Conservation (phyloP, 2,797 vertebrate genomes). For the Podargus strigoides region DNA sequence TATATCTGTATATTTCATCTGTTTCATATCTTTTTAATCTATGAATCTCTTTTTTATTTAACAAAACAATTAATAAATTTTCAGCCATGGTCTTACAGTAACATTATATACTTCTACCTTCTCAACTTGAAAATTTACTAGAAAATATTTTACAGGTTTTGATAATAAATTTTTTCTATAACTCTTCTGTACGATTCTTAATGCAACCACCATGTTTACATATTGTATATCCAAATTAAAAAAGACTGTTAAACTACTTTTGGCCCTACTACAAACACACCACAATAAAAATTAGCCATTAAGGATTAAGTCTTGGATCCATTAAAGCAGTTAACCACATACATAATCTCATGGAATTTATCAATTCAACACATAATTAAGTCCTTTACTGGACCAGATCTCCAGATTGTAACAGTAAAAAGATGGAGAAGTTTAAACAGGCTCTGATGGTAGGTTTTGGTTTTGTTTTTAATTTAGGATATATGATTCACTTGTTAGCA, state of each 20-base stretch:
- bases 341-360: neutral
- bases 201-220: neutral
- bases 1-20: neutral
- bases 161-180: neutral
- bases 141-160: neutral
- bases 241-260: neutral
- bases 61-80: neutral
- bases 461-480: neutral
- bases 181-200: neutral
- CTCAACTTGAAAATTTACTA: neutral
- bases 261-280: neutral
- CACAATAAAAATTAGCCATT: neutral
- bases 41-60: neutral
- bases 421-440: neutral
- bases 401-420: neutral
- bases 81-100: neutral
- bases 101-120: neutral
- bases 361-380: neutral
- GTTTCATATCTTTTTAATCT: neutral
- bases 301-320: neutral
- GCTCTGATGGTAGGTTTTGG: fast-evolving
- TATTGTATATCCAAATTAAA: neutral
- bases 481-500: neutral
- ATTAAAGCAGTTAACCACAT: neutral
- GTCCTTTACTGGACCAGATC: neutral